phyloP scores from a whole-genome alignment of 1,140 invertebrate genomes.

The Drosophila lowei region DNA sequence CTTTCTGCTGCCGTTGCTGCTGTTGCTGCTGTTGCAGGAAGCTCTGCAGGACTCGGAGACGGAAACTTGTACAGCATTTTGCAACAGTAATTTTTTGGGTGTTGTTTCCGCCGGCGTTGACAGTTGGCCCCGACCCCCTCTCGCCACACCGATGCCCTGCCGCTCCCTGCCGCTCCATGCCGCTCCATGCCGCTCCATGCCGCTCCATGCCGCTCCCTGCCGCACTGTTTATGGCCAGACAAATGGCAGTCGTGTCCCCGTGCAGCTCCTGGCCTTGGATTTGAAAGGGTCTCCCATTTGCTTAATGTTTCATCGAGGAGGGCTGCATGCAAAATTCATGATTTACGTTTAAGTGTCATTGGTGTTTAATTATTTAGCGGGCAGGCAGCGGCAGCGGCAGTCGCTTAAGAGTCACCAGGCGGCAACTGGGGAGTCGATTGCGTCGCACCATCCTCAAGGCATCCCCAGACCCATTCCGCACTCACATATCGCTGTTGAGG shows the following conservation, averaged over 20 bases:
- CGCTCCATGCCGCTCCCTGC: constrained; percentile 9
- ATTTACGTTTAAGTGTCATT: constrained; percentile 82
- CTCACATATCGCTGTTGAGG: constrained; percentile 2
- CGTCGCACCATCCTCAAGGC: constrained; percentile 29
- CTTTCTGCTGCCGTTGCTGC: neutral
- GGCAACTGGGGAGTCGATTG: constrained; percentile 34
- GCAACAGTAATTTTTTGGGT: constrained; percentile 80
- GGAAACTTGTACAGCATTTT: constrained; percentile 80
- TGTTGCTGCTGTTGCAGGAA: constrained; percentile 58
- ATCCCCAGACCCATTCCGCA: constrained; percentile 5
- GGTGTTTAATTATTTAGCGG: constrained; percentile 75
- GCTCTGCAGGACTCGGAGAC: constrained; percentile 51
- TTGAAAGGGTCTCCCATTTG: constrained; percentile 36
- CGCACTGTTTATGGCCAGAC: constrained; percentile 66
- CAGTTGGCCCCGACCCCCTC: constrained; percentile 29
- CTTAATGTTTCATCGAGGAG: constrained; percentile 5
- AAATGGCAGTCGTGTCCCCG: constrained; percentile 13
- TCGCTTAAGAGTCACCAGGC: constrained; percentile 56
- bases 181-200: constrained; percentile 19
- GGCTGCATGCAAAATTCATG: constrained; percentile 71
- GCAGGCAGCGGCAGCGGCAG: constrained; percentile 33
- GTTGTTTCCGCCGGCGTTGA: constrained; percentile 78
- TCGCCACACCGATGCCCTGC: no score
- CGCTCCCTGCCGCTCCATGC: constrained; percentile 19
- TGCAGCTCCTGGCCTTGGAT: constrained; percentile 15